A percentile compares a stretch with the other conserved stretches of the same genome.
phyloP scores from a whole-genome alignment of 2,888 invertebrate genomes.

The Papilio protenor region DNA sequence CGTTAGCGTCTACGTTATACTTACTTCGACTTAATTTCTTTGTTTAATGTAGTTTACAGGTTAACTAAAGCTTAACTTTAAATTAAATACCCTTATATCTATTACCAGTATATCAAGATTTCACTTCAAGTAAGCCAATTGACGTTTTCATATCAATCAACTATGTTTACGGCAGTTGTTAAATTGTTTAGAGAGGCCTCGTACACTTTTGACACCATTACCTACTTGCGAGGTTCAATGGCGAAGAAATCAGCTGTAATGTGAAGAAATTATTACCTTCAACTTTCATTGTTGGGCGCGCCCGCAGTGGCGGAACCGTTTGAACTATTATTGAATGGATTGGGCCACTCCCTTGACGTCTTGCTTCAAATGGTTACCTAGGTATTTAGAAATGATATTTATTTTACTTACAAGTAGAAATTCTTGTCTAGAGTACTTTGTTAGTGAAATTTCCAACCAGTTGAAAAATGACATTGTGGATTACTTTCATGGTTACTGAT shows the following conservation, averaged over 20 bases:
- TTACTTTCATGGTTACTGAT: neutral
- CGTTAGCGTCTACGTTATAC: neutral
- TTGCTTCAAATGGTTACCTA: neutral
- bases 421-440: neutral
- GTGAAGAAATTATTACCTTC: conserved; percentile 15
- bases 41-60: neutral
- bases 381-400: neutral
- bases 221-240: conserved; percentile 14
- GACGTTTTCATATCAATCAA: conserved; percentile 16
- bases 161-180: conserved; percentile 17
- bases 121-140: neutral
- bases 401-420: neutral
- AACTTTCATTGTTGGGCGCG: conserved; percentile 1
- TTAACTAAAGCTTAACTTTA: neutral
- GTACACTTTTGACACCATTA: conserved; percentile 20
- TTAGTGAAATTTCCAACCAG: neutral
- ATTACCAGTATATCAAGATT: neutral
- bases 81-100: neutral
- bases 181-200: conserved; percentile 14
- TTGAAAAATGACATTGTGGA: neutral
- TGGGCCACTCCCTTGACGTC: conserved; percentile 11
- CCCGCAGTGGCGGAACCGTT: neutral
- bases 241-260: conserved; percentile 21
- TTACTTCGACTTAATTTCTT: too few species aligned
- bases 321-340: conserved; percentile 3